Percentiles rank a stretch among this genome's conserved stretches.
These are phyloP conservation scores for Zoanthus gigantus DNA, from an alignment of 92 coral and sea anemone genomes.

Conservation along the genomic window DNA sequence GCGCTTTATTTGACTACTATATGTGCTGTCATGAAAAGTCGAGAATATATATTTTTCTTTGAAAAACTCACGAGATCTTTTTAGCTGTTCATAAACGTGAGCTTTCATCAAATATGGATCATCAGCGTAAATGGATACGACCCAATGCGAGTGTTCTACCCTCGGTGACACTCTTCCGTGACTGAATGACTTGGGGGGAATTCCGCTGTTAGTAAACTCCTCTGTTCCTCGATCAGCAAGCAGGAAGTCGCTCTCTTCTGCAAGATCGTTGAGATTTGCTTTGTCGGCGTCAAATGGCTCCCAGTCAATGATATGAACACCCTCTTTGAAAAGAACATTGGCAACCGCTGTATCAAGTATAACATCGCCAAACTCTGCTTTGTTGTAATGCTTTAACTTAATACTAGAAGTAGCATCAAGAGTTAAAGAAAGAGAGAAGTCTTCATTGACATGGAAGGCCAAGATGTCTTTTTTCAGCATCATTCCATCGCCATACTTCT, in stretches of 20 bases:
- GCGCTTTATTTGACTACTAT: conserved; percentile 69
- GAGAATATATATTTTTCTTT: conserved; percentile 84
- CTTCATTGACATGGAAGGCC: conserved; percentile 80
- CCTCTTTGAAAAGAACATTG: conserved; percentile 77
- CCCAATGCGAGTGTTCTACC: conserved; percentile 89
- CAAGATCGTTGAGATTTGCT: conserved; percentile 78
- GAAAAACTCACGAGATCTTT: conserved; percentile 62
- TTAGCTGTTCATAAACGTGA: conserved; percentile 83
- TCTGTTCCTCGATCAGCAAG: conserved; percentile 85
- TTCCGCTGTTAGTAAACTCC: conserved; percentile 55
- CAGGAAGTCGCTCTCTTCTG: conserved; percentile 76
- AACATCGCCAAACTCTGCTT: conserved; percentile 57
- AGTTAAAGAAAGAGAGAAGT: conserved; percentile 36
- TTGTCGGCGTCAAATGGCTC: conserved; percentile 90
- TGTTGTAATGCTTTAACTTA: conserved; percentile 69
- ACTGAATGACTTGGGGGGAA: conserved; percentile 84
- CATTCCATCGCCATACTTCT: conserved; percentile 84
- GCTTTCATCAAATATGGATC: conserved; percentile 81
- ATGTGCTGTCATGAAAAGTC: conserved; percentile 78
- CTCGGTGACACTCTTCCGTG: conserved; percentile 94
- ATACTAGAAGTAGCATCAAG: conserved; percentile 49
- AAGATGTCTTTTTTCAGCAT: conserved; percentile 87
- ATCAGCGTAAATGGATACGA: conserved; percentile 87
- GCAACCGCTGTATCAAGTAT: conserved; percentile 74
- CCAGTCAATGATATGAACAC: conserved; percentile 90